A percentile compares a stretch with the other conserved stretches of the same genome.
Conservation (phyloP, 2,888 invertebrate species). For the Vannuccia rotundouncinata region DNA sequence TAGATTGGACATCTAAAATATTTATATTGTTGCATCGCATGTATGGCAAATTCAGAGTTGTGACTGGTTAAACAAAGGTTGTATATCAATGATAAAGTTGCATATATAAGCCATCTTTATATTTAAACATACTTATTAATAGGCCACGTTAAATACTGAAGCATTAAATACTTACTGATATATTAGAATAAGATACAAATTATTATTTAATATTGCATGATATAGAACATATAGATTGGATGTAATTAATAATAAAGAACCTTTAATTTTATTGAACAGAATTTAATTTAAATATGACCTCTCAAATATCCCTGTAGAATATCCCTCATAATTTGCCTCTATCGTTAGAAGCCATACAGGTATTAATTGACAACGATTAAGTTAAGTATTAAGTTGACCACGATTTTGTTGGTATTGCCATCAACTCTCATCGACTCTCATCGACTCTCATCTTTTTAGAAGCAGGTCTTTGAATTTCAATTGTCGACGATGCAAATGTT, state of each 20-base stretch:
- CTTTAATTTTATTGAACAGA: conserved; percentile 17
- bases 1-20: too few species aligned
- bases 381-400: conserved; percentile 18
- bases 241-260: conserved; percentile 16
- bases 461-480: conserved; percentile 23
- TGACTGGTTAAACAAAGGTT: too few species aligned
- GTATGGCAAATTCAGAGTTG: too few species aligned
- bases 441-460: conserved; percentile 14
- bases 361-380: too few species aligned
- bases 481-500: not conserved
- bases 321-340: conserved; percentile 21
- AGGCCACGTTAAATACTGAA: too few species aligned
- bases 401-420: conserved; percentile 26
- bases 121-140: too few species aligned
- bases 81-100: too few species aligned
- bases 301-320: not conserved
- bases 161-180: too few species aligned
- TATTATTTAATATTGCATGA: conserved; percentile 26
- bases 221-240: conserved; percentile 19
- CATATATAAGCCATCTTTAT: too few species aligned
- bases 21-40: too few species aligned
- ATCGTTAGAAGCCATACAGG: conserved; percentile 24
- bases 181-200: too few species aligned
- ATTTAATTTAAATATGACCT: conserved; percentile 10
- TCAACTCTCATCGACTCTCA: too few species aligned